These are phyloP conservation scores for Clarias batrachus DNA, from an alignment of 2,113 vertebrate genomes.

Conservation along the genomic window DNA sequence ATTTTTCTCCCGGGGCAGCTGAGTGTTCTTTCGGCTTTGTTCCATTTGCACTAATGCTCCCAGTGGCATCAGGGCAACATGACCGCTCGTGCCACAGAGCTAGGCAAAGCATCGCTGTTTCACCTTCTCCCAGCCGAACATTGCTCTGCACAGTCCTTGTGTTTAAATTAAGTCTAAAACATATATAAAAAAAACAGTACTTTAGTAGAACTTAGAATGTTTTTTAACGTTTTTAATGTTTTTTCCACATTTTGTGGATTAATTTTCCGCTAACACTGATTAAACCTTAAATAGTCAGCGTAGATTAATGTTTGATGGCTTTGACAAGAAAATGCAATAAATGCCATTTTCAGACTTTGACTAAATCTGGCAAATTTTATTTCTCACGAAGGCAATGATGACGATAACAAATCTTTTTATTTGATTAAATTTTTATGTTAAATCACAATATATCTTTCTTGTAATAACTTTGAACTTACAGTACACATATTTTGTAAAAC, in stretches of 20 bases:
- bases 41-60: constrained; percentile 30
- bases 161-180: not conserved
- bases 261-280: not conserved
- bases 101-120: not conserved
- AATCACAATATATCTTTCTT: too few species aligned
- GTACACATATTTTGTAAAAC: too few species aligned
- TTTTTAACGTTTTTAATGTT: too few species aligned
- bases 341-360: too few species aligned
- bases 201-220: not conserved
- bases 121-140: not conserved
- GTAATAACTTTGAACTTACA: too few species aligned
- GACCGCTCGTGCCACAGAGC: constrained; percentile 5
- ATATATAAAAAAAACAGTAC: not conserved
- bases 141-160: not conserved
- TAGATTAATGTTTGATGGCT: not conserved
- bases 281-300: not conserved
- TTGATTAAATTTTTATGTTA: too few species aligned
- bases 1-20: constrained; percentile 15
- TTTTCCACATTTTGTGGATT: not conserved
- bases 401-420: too few species aligned
- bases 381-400: too few species aligned
- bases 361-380: too few species aligned
- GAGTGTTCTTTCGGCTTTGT: constrained; percentile 27
- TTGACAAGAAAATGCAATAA: too few species aligned
- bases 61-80: constrained; percentile 16